These are phyloP conservation scores for Phrynosoma blainvillii DNA, from an alignment of 2,113 vertebrate genomes.

Conservation along the genomic window DNA sequence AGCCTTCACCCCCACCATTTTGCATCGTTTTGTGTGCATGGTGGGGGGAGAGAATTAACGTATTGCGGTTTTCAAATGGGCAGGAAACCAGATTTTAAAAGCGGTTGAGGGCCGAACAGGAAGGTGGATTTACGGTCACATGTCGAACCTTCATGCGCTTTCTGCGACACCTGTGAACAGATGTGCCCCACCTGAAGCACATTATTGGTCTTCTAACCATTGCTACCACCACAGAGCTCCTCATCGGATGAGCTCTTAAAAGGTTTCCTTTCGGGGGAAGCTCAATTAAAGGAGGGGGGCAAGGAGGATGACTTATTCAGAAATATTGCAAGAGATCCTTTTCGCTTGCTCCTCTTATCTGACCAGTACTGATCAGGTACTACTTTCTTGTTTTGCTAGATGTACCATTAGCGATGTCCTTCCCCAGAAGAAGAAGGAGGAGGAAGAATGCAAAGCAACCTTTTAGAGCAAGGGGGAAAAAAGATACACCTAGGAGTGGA, in stretches of 20 bases:
- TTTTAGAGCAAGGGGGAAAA: not conserved
- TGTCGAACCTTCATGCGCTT: constrained; percentile 1
- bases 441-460: not conserved
- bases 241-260: not conserved
- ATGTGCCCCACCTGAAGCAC: constrained; percentile 17
- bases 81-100: constrained; percentile 36
- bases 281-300: not conserved
- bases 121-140: constrained; percentile 13
- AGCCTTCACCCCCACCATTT: not conserved
- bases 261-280: not conserved
- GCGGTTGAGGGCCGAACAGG: not conserved
- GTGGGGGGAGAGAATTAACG: not conserved
- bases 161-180: constrained; percentile 14
- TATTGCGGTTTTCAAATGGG: constrained; percentile 20
- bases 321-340: not conserved
- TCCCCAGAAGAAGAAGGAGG: too few relatives aligned
- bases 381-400: not conserved
- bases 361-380: not conserved
- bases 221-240: not conserved
- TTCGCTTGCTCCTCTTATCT: not conserved
- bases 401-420: too few relatives aligned
- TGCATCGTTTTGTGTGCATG: not conserved
- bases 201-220: not conserved
- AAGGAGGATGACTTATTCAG: not conserved
- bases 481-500: not conserved